These are phyloP conservation scores for Tetraneura akinire DNA, from an alignment of 1,140 invertebrate species.

Conservation along the genomic window DNA sequence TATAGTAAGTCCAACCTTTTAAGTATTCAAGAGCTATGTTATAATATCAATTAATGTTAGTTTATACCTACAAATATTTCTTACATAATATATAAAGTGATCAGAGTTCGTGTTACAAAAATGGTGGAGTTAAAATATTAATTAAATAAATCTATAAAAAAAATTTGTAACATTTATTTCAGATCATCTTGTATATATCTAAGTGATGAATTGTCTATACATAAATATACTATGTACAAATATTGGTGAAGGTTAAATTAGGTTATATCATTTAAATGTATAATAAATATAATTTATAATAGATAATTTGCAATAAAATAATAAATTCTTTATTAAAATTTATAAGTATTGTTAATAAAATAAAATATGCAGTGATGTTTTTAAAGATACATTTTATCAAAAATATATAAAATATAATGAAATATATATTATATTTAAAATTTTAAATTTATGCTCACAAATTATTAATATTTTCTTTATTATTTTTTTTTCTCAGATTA, in stretches of 20 bases:
- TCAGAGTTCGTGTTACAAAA: too few species aligned
- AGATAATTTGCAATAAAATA: too few species aligned
- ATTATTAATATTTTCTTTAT: too few species aligned
- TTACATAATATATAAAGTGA: not conserved
- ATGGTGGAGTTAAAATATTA: too few species aligned
- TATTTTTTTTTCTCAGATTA: too few species aligned
- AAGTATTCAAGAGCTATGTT: slow-evolving; percentile 14
- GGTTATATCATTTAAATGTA: slow-evolving; percentile 40
- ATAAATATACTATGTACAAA: slow-evolving; percentile 9
- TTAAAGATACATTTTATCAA: too few species aligned
- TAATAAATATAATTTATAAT: slow-evolving; percentile 3
- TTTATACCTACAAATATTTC: not conserved
- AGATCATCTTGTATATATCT: not conserved
- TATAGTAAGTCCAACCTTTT: slow-evolving; percentile 37
- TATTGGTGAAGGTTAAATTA: slow-evolving; percentile 40
- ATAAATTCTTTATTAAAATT: too few species aligned
- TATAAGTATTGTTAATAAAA: too few species aligned
- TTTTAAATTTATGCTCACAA: too few species aligned
- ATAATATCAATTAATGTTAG: too few species aligned
- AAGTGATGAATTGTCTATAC: not conserved
- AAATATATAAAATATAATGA: not conserved
- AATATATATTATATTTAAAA: slow-evolving; percentile 2
- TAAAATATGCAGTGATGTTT: too few species aligned
- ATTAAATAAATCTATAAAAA: slow-evolving; percentile 3
- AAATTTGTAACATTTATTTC: not conserved